Evolutionary conservation across 1,140 invertebrate genomes (phyloP), one percentile per base, ranked within the genome.

Genomic region (Probaryconus sp.): DNA sequence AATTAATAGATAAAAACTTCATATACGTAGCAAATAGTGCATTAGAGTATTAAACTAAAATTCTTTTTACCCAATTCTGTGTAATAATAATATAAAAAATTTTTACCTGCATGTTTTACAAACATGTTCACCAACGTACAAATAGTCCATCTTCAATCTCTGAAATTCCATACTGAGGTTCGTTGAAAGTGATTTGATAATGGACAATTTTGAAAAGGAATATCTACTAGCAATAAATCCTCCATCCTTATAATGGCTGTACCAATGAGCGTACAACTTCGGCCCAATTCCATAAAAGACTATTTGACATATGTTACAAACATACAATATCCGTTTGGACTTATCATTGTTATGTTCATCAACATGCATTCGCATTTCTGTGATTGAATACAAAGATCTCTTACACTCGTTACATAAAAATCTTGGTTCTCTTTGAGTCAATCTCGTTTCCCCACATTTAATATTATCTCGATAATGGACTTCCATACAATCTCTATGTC

Each of bases 281-380:
- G 50, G 38, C 2, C 85, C 84, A 16, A 77, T 63, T 3, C 83
- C 81, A 31, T 79, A 77, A 13, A 87, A 88, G 1, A 84, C 51
- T 1, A 88, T 76, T 20, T 83, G 81, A 20, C 87, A 88, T 13
- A 86, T 83, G 7, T 86, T 82, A 21, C 87, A 88, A 2, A 79
- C 58, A 11, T 84, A 83, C 0, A 68, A 77, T 1, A 80, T 56
- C 0, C 47, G 78, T n/a, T n/a, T n/a, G n/a, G n/a, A n/a, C 0
- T 21, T 56, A 3, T 76, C 60, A 11, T 42, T 6, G 18, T 79
- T 71, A 16, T 87, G 86, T 0, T 61, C 42, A 0, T 79, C 45
- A 4, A 86, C 26, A 56, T 88, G 87, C 2, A 16, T 14, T 0
- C 77, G 64, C 75, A 87, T 76, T 0, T 80, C 68, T n/a, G 67